These are phyloP conservation scores for Centrocercus urophasianus DNA, from an alignment of 2,113 vertebrate species.

Conservation along the genomic window DNA sequence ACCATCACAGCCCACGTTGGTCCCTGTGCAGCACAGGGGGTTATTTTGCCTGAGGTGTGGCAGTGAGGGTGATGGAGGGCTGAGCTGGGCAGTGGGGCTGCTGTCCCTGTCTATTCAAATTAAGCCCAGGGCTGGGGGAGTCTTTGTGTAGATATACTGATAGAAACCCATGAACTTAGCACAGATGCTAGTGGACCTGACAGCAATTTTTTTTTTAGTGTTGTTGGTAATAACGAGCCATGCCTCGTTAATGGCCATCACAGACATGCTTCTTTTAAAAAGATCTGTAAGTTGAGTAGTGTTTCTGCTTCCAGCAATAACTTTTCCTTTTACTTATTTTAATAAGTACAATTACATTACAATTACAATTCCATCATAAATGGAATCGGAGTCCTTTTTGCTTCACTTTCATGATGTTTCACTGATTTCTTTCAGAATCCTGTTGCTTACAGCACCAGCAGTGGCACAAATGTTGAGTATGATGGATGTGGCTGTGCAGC, in stretches of 20 bases:
- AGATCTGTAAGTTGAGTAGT: background rate
- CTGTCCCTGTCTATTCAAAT: background rate
- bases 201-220: background rate
- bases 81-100: background rate
- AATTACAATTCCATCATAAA: background rate
- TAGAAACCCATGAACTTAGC: background rate
- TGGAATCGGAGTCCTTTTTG: background rate
- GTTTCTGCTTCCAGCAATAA: background rate
- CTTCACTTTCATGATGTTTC: background rate
- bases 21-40: background rate
- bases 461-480: background rate
- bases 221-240: background rate
- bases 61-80: background rate
- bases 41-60: background rate
- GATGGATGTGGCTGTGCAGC: background rate
- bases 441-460: background rate
- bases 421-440: background rate
- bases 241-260: background rate
- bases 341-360: background rate
- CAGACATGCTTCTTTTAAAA: background rate
- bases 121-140: background rate
- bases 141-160: background rate
- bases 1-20: background rate
- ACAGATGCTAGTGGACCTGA: background rate
- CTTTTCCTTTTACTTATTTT: background rate